Conservation (phyloP, 2,113 vertebrate species). For the Sylvietta virens region DNA sequence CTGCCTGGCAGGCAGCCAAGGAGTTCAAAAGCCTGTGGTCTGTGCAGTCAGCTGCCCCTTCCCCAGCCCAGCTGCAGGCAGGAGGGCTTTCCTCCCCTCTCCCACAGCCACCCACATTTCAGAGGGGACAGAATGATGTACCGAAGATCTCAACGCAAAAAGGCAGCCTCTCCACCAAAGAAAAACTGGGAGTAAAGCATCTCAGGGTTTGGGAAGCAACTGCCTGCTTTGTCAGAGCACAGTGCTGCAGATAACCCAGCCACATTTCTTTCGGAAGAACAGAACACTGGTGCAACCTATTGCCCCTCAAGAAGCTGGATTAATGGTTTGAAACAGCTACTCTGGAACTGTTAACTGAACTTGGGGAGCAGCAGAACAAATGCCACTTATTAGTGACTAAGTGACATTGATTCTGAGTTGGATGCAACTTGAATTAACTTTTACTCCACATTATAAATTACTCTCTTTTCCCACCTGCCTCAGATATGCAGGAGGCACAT, state of each 20-base stretch:
- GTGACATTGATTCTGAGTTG: background rate
- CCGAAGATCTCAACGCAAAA: background rate
- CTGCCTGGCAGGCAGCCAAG: slow-evolving; percentile 14
- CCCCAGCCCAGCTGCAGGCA: background rate
- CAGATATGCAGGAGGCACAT: background rate
- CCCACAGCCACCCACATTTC: background rate
- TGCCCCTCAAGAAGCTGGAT: background rate
- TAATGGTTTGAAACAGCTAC: background rate
- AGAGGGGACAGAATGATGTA: background rate
- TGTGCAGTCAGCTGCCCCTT: background rate
- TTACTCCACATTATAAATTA: background rate
- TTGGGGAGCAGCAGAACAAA: background rate
- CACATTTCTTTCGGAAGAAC: background rate
- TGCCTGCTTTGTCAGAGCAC: background rate
- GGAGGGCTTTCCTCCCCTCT: background rate
- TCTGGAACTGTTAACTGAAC: background rate
- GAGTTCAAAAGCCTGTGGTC: background rate
- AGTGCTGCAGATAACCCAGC: background rate
- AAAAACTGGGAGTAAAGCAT: background rate
- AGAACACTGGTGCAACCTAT: background rate
- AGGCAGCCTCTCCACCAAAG: background rate
- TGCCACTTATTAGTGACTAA: background rate
- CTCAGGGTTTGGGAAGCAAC: background rate
- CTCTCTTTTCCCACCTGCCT: background rate
- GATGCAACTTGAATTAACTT: background rate